phyloP scores from a whole-genome alignment of 1,140 invertebrate genomes.

The Ooceraea biroi region DNA sequence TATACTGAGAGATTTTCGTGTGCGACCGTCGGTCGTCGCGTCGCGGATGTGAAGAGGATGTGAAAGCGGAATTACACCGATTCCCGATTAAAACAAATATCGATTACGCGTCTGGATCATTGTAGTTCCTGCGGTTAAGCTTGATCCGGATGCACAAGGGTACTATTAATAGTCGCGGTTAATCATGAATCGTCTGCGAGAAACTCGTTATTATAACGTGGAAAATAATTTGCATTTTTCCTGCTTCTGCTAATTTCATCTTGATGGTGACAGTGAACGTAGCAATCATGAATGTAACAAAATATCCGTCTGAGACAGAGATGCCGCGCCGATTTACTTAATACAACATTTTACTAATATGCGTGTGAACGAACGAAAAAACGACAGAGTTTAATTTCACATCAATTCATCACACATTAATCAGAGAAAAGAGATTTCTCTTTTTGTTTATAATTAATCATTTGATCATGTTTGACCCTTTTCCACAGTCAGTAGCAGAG shows the following conservation, averaged over 20 bases:
- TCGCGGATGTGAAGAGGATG: no score
- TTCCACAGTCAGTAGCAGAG: neutral
- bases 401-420: no score
- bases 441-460: no score
- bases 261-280: no score
- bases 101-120: neutral
- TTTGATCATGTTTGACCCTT: no score
- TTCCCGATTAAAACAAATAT: neutral
- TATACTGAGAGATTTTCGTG: no score
- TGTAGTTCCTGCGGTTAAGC: neutral
- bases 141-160: neutral
- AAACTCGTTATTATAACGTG: slow-evolving; percentile 6
- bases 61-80: neutral
- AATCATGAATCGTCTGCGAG: neutral
- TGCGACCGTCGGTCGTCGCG: no score
- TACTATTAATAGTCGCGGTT: slow-evolving; percentile 4
- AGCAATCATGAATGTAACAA: no score
- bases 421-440: no score
- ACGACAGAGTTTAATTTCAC: no score
- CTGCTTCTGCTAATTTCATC: neutral
- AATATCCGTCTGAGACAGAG: no score
- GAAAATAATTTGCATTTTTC: neutral
- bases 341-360: neutral
- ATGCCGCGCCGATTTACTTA: no score
- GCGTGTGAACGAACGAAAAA: neutral